Conservation (phyloP, 2,888 invertebrate species). For the Peribatodes rhomboidaria region DNA sequence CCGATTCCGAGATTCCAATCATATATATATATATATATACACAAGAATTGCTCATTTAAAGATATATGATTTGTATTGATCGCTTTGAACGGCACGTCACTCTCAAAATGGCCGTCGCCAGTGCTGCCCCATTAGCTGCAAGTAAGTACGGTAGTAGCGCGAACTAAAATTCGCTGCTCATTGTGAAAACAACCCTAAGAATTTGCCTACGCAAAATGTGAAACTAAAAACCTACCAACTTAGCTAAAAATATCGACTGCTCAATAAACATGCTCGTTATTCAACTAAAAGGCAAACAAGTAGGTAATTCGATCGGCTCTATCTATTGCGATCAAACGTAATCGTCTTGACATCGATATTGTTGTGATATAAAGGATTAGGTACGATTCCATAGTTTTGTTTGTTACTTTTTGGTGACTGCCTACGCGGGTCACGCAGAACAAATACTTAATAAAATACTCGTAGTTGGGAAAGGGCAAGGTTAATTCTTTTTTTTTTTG, state of each 20-base stretch:
- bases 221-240: neutral
- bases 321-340: conserved; percentile 18
- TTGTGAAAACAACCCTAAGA: neutral
- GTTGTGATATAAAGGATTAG: conserved; percentile 5
- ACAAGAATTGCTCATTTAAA: no score
- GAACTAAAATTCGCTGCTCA: no score
- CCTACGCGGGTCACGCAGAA: neutral
- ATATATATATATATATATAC: no score
- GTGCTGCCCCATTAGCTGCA: no score
- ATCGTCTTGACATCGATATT: conserved; percentile 35
- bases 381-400: conserved; percentile 3
- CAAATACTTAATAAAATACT: no score
- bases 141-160: no score
- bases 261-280: conserved; percentile 2
- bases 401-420: conserved; percentile 1
- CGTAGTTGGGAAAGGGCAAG: no score
- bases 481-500: no score
- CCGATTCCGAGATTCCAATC: no score
- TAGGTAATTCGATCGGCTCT: conserved; percentile 7
- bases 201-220: neutral
- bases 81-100: no score
- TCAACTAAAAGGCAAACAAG: conserved; percentile 10
- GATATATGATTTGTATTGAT: no score
- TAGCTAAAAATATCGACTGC: neutral
- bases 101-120: no score